Base-by-base conservation (phyloP, 64 coral and sea anemone genomes). In the Actinia equina region DNA sequence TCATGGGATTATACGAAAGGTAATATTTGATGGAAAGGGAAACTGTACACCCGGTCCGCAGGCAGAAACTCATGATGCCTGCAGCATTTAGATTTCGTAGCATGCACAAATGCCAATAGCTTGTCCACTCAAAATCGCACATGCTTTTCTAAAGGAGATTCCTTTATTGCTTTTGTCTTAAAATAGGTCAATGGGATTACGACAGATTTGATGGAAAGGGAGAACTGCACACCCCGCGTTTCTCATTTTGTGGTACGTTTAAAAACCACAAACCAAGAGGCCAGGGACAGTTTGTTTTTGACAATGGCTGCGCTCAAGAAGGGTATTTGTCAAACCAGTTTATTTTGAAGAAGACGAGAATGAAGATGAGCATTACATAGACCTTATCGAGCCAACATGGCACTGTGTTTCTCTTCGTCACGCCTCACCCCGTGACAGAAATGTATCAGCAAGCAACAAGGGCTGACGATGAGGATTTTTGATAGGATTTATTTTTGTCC, bases 141-240 rank as follows among this genome's bases (percentile, higher is more conserved):
- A n/a, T n/a, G n/a, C n/a, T n/a, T n/a, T n/a, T n/a, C n/a, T n/a
- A n/a, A n/a, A n/a, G n/a, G n/a, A n/a, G n/a, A n/a, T n/a, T n/a
- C n/a, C n/a, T n/a, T n/a, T n/a, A n/a, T n/a, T n/a, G n/a, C n/a
- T 49, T 7, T 49, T 49, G 3, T 1, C 18, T 80, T 43, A 1
- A 17, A 80, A 6, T 42, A 95, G 94, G 94, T 42, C 83, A 89
- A 44, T 95, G 94, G 94, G 88, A 71, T 6, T 77, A 89, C 51
- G 94, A 90, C 7, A 88, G 80, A 52, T 86, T 89, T 84, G 78
- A 95, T 77, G 90, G 88, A 49, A 82, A 95, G 19, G 94, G 90
- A 12, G 44, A 83, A 22, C 52, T 95, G 4, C 61, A 85, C 13
- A 85, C 90, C 6, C n/a, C 87, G 19, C 58, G 37, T 6, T 95